Percentiles rank a stretch among this genome's conserved stretches.
phyloP scores from a whole-genome alignment of 2,113 vertebrate species.

The Phainopepla nitens region DNA sequence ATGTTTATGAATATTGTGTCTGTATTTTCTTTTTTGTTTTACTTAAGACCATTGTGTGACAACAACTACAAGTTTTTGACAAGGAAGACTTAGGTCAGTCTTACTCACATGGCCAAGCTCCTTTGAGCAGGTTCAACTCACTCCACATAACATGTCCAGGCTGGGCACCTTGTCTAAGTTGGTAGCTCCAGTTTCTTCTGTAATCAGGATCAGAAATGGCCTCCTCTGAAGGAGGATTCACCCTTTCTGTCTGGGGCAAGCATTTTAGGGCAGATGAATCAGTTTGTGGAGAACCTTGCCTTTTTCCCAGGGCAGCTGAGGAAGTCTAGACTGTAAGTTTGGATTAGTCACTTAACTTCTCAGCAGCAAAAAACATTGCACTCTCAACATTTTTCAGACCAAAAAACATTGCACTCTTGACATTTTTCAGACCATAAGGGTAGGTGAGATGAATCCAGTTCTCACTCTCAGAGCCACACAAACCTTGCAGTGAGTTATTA shows the following conservation, averaged over 20 bases:
- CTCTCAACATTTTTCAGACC: background rate
- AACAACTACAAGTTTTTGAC: background rate
- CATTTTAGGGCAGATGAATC: constrained; percentile 30
- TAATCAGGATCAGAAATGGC: background rate
- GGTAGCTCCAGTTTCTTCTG: background rate
- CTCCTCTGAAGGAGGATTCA: background rate
- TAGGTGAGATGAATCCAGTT: background rate
- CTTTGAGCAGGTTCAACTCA: background rate
- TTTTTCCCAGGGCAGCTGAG: constrained; percentile 28
- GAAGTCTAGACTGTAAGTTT: constrained; percentile 47
- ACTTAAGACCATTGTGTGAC: background rate
- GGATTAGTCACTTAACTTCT: constrained; percentile 27
- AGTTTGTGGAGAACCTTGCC: background rate
- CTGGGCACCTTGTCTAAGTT: background rate
- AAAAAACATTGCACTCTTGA: background rate
- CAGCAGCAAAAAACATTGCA: background rate
- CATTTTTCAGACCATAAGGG: background rate
- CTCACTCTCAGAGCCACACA: background rate
- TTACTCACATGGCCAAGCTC: background rate
- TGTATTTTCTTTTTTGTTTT: background rate
- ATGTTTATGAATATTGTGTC: background rate
- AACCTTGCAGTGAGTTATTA: background rate
- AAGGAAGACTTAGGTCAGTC: background rate
- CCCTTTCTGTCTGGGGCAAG: background rate
- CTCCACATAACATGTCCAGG: background rate